Evolutionary conservation across 2,888 invertebrate genomes (phyloP).

Genomic region (Erebia ligea): DNA sequence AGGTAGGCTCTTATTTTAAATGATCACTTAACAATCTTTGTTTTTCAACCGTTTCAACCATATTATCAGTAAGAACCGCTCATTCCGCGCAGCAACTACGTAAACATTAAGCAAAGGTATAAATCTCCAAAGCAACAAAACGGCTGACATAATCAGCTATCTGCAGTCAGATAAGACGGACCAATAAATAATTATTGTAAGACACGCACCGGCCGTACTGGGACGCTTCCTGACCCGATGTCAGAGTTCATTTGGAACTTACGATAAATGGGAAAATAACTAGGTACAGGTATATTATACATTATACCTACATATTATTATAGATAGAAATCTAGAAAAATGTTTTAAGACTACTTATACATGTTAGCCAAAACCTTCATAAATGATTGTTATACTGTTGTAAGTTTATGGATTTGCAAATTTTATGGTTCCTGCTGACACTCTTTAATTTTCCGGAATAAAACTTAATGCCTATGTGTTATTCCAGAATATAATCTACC

Average conservation of each 20-base stretch:
- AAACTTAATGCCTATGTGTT: too few species aligned
- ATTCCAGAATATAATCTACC: too few species aligned
- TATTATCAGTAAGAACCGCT: background rate
- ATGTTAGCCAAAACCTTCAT: too few species aligned
- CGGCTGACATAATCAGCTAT: constrained; percentile 6
- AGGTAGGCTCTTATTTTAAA: background rate
- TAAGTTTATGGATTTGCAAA: too few species aligned
- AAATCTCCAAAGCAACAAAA: constrained; percentile 6
- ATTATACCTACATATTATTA: too few species aligned
- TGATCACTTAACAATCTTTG: background rate
- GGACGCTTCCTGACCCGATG: background rate
- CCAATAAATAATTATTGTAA: constrained; percentile 12
- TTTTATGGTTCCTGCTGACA: too few species aligned
- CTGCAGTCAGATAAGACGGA: background rate
- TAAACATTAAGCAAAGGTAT: background rate
- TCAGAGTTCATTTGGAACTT: constrained; percentile 19
- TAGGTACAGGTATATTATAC: background rate
- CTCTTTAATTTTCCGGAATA: too few species aligned
- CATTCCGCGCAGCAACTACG: background rate
- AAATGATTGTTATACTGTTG: too few species aligned
- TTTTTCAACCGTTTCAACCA: background rate
- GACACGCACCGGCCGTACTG: constrained; percentile 7
- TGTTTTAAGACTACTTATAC: too few species aligned
- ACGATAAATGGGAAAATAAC: background rate
- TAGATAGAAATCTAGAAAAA: too few species aligned